Evolutionary conservation across 2,888 invertebrate species (phyloP).

Genomic region (Nineta flava): DNA sequence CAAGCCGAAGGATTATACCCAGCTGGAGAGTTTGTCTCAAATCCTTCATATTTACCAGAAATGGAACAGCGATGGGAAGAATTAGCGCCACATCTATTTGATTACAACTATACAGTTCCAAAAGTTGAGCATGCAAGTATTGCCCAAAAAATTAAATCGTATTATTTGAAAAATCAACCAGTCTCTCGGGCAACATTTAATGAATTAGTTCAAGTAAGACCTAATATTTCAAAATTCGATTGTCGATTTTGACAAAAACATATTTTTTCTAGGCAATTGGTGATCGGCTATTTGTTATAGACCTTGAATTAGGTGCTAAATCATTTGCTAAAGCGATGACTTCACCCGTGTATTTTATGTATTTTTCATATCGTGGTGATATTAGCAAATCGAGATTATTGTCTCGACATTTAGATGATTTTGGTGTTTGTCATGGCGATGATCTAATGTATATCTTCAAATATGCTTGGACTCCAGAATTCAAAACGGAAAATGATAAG

Average conservation of each 20-base stretch:
- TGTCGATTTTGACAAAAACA: too few species aligned
- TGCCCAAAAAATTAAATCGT: slow-evolving; percentile 20
- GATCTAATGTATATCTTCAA: slow-evolving; percentile 38
- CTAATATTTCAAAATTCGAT: too few species aligned
- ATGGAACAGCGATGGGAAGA: slow-evolving; percentile 23
- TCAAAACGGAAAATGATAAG: slow-evolving; percentile 27
- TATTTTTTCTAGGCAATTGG: slow-evolving; percentile 34
- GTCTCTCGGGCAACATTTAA: slow-evolving; percentile 18
- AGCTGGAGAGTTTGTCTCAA: slow-evolving; percentile 7
- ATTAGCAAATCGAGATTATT: slow-evolving; percentile 2
- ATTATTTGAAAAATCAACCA: slow-evolving; percentile 21
- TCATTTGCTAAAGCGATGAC: slow-evolving; percentile 37
- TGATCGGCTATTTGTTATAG: slow-evolving; percentile 45
- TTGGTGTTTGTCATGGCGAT: slow-evolving; percentile 49
- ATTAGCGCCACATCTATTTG: slow-evolving; percentile 23
- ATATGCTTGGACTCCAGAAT: slow-evolving; percentile 18
- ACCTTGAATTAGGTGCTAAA: slow-evolving; percentile 41
- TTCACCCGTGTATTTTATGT: slow-evolving; percentile 46
- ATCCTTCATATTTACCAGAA: slow-evolving; percentile 6
- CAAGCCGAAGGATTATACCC: slow-evolving; percentile 47
- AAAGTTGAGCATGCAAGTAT: slow-evolving; percentile 15
- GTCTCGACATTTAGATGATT: slow-evolving; percentile 1
- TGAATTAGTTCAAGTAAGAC: slow-evolving; percentile 17
- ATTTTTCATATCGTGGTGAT: slow-evolving; percentile 43
- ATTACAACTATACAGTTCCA: slow-evolving; percentile 24